These are phyloP conservation scores for Etheostoma cragini DNA, from an alignment of 2,113 vertebrate species.

Conservation along the genomic window DNA sequence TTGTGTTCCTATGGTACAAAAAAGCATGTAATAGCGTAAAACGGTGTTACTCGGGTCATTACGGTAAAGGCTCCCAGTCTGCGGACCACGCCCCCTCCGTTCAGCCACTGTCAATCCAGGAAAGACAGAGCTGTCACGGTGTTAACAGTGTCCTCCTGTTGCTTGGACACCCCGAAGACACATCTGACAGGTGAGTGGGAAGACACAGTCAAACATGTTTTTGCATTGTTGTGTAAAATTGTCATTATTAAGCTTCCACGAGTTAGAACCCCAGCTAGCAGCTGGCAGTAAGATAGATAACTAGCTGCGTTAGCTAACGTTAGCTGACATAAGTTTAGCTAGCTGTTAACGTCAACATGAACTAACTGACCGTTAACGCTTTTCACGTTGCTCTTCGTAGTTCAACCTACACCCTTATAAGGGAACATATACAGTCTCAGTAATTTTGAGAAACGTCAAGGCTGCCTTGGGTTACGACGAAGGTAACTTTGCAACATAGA, in stretches of 20 bases:
- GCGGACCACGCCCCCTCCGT: constrained; percentile 28
- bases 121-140: neutral
- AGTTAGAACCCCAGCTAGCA: neutral
- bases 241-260: neutral
- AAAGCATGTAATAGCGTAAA: neutral
- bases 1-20: too few species aligned
- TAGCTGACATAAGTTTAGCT: neutral
- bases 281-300: neutral
- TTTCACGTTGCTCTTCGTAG: neutral
- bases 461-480: too few species aligned
- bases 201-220: neutral
- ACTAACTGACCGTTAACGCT: neutral
- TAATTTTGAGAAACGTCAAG: neutral
- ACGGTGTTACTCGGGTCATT: constrained; percentile 18
- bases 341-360: neutral
- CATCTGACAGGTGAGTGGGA: constrained; percentile 56
- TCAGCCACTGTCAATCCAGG: neutral
- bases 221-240: neutral
- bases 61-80: constrained; percentile 24
- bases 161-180: constrained; percentile 31
- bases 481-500: neutral
- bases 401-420: too few species aligned
- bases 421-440: neutral
- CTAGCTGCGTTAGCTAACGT: constrained; percentile 1
- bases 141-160: constrained; percentile 27